Base-by-base conservation (phyloP, 2,113 vertebrate genomes). In the Clarias magur region DNA sequence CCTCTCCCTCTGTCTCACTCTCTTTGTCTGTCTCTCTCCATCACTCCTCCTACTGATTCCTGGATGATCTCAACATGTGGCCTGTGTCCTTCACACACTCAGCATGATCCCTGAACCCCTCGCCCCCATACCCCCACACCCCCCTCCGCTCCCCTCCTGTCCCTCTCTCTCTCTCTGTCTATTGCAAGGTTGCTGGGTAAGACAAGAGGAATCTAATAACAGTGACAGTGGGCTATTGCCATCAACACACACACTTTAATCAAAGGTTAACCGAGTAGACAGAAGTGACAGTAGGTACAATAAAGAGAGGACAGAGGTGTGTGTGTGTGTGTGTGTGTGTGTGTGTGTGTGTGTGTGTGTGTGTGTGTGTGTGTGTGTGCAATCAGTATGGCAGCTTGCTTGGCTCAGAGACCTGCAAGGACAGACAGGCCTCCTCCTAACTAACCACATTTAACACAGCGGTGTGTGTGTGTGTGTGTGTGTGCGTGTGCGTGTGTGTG, bases 191-290 rank as follows among this genome's bases (percentile, higher is more conserved):
- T 99, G 97, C 97, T 94, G 94, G 96, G 97, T 91, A 95, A 97
- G 96, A 96, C 95, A 95, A 3, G 93, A 97, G 96, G 97, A 99
- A 99, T 99, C 97, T 98, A 99, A 99, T 99, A 99, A 99, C 95
- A 98, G 97, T 98, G 97, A 98, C 97, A 97, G 97, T 97, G 96
- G 96, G 97, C 96, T 97, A 97, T 97, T 97, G 97, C 94, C 96
- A 95, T 80, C 13, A 0, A 30, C 17, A 17, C 68, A 72, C 30
- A 72, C 27, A 72, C 12, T 70, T 30, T 70, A 70, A 70, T 70
- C 67, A 73, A 73, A 73, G 70, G 70, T 73, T 73, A 73, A 73
- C 10, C 48, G 70, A 73, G 42, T 48, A 73, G 70, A 73, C 70
- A 73, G 19, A 73, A 73, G 70, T 48, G 70, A 73, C 70, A 73